Evolutionary conservation across 2,888 invertebrate species (phyloP).

Genomic region (Polymixis flavicincta): DNA sequence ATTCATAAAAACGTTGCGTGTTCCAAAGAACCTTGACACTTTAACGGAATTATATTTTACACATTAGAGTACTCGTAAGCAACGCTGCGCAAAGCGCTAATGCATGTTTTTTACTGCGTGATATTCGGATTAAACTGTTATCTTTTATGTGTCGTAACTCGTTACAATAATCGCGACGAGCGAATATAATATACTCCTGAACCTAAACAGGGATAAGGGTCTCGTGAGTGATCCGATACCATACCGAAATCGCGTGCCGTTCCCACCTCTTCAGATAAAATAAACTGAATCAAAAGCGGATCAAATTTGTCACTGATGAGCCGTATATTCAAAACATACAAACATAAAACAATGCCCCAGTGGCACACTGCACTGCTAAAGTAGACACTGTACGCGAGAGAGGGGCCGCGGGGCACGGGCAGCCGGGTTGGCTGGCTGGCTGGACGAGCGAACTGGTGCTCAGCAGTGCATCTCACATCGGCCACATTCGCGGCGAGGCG

Average conservation of each 20-base stretch:
- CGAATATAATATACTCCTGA: constrained; percentile 73
- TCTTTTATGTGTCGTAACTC: constrained; percentile 83
- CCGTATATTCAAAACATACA: constrained; percentile 70
- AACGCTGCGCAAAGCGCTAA: constrained; percentile 81
- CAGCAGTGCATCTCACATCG: constrained; percentile 84
- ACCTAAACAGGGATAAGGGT: constrained; percentile 67
- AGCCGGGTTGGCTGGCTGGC: constrained; percentile 50
- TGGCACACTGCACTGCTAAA: constrained; percentile 80
- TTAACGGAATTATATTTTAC: constrained; percentile 75
- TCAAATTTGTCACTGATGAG: constrained; percentile 71
- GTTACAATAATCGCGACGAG: constrained; percentile 79
- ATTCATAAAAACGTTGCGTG: constrained; percentile 71
- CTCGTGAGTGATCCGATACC: constrained; percentile 83
- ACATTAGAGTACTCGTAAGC: constrained; percentile 70
- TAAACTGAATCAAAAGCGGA: constrained; percentile 65
- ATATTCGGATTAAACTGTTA: constrained; percentile 88
- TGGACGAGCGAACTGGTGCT: constrained; percentile 70
- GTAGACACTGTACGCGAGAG: constrained; percentile 58
- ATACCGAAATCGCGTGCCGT: constrained; percentile 71
- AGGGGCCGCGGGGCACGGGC: constrained; percentile 64
- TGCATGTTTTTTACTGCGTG: constrained; percentile 86
- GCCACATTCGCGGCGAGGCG: constrained; percentile 80
- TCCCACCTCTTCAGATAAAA: constrained; percentile 62
- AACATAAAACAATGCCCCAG: constrained; percentile 82
- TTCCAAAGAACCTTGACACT: constrained; percentile 75